Evolutionary conservation across 2,113 vertebrate genomes (phyloP), one percentile per base, ranked within the genome.

Genomic region (Caretta caretta): DNA sequence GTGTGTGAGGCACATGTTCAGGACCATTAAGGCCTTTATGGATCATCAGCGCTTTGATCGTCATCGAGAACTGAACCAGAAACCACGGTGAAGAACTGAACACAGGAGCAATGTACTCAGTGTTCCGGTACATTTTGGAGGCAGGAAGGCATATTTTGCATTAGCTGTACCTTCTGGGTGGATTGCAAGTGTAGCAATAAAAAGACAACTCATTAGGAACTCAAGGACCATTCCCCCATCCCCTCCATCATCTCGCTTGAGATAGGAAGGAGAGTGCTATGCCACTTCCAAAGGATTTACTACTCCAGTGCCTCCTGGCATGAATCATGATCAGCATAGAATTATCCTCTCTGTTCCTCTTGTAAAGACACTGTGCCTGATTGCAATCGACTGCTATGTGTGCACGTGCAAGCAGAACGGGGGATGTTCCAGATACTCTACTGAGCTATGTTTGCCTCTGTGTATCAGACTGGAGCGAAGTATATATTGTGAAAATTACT

Each of bases 401-500:
- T 80, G 88, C 35, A 84, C 80, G 80, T 20, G 89, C 69, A 96
- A 96, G 72, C 85, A 79, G 25, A 96, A 25, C 62, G 88, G 93
- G 82, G 31, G 29, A 38, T 95, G 86, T 87, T 95, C 53, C 80
- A 94, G 87, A 78, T 82, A 89, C 80, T 95, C 53, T 72, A 87
- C 1, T 2, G 79, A 95, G 29, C 89, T 97, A 80, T 94, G 96
- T 88, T 85, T 88, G 84, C 89, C 75, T 25, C 8, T 17, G 5
- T 80, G 84, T 93, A 76, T 92, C 80, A 93, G 87, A 91, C 38
- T 97, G 95, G 84, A 87, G 95, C 80, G 83, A 91, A 96, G 59
- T 84, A 93, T 83, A 48, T 75, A 82, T 90, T 94, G 83, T 83
- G 87, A 65, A 96, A 97, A 97, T 90, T 95, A 87, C 89, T 97